Base-by-base conservation (phyloP, 2,888 invertebrate genomes). In the Hyalella azteca region DNA sequence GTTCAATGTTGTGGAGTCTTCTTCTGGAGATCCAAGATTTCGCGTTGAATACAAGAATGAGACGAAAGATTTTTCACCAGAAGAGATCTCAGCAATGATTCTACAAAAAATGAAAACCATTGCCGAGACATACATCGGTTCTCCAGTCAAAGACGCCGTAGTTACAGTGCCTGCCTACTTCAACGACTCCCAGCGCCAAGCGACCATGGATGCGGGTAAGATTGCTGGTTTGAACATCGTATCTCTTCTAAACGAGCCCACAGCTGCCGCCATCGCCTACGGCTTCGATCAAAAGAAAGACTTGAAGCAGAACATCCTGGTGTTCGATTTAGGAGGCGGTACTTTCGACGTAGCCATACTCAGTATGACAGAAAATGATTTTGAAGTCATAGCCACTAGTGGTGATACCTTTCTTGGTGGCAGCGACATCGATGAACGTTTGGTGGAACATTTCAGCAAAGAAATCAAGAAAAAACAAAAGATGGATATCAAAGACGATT, bases 161-260 rank as follows among this genome's bases (percentile, higher is more conserved):
- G 40, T 73, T 2, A 73, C 73, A 3, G 73, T 73, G 1, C 93
- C 96, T 86, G 95, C 96, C 79, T 95, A 95, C 89, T 95, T 95
- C 90, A 95, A 95, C 87, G 95, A 73, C n/a, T 73, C 73, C 22
- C 73, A 73, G 41, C 73, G 73, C 41, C 73, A 73, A 36, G 73
- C 73, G 19, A 73, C 73, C n/a, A 19, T 73, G 5, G 73, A 73
- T 73, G 73, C 73, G n/a, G 73, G 73, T 32, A 41, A 73, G 40
- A 73, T 73, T 32, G 73, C 73, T 11, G 40, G n/a, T 13, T n/a
- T 73, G 40, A 41, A 73, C 11, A 40, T 73, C 22, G 11, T 73
- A 40, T 11, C 9, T 15, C 22, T 73, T 1, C 22, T 73, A 15
- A 73, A 73, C 26, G 73, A 73, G 22, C 73, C 73, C 13, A 73